Evolutionary conservation across 1,140 invertebrate species (phyloP), one percentile per base, ranked within the genome.

Genomic region (Aphaenogaster floridana): DNA sequence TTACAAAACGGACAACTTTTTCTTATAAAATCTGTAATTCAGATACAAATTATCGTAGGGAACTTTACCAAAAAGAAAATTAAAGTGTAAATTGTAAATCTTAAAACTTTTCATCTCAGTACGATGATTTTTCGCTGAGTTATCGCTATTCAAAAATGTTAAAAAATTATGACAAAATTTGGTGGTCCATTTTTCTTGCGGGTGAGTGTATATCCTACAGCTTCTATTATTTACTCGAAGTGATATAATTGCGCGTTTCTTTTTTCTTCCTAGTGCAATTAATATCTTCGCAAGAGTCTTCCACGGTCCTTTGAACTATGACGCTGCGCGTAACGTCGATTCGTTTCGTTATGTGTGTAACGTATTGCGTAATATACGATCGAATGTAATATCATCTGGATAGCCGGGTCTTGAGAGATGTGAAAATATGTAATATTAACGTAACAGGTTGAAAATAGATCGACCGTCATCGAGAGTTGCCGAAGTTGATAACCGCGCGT

Each of bases 401-500:
- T 61, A 50, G 9, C 13, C 21, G 11, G 57, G 8, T n/a, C 7
- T 2, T n/a, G 2, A 15, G n/a, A 7, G 68, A 34, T 17, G 42
- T 48, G 28, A 50, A 39, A 42, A 48, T n/a, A 17, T 21, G n/a
- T n/a, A 74, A 84, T 61, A 48, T 61, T 76, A 76, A 48, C 42
- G 11, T 6, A 3, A 13, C 8, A 1, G 4, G 4, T 72, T 48
- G 45, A 61, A 74, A 84, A 84, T 84, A 84, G 54, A 42, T 50
- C 4, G 42, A 17, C 28, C 48, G 69, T 83, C 80, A 81, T 71
- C 39, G 50, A 57, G 42, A 71, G 13, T 84, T 74, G 54, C 11
- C 42, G 50, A 69, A 72, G 50, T 72, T 57, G 69, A 61, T 61
- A 84, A 74, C 1, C 54, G 28, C 80, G 80, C 68, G 28, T 61